These are phyloP conservation scores for Drosophila sechellia DNA, from an alignment of 1,140 invertebrate species.

Conservation along the genomic window DNA sequence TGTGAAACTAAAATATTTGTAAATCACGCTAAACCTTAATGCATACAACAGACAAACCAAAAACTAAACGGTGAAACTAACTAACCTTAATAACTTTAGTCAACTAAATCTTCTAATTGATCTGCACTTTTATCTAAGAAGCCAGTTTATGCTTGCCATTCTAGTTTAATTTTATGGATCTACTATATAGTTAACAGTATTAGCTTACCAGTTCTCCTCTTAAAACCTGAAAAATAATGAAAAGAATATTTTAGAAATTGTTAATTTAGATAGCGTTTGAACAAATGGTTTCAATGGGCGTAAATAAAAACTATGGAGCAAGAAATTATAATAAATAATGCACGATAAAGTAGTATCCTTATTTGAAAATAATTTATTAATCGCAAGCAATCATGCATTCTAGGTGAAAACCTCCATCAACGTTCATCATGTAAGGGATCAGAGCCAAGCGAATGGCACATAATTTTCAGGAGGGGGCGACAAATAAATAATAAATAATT, in stretches of 20 bases:
- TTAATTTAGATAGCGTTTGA: not conserved
- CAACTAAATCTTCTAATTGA: too few relatives aligned
- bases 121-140: not conserved
- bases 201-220: conserved; percentile 31
- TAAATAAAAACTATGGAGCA: too few relatives aligned
- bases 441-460: not conserved
- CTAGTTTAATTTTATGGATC: not conserved
- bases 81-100: not conserved
- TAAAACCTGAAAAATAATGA: conserved; percentile 11
- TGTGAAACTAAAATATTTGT: conserved; percentile 9
- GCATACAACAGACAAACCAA: too few relatives aligned
- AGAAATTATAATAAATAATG: not conserved
- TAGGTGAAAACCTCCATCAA: conserved; percentile 7
- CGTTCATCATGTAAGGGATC: conserved; percentile 15
- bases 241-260: not conserved
- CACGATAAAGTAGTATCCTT: not conserved
- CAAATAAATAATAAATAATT: conserved; percentile 53
- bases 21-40: too few relatives aligned
- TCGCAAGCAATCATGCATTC: not conserved
- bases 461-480: conserved; percentile 10
- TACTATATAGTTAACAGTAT: not conserved
- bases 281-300: not conserved
- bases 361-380: not conserved
- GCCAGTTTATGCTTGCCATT: conserved; percentile 27
- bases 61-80: not conserved